Evolutionary conservation across 2,113 vertebrate genomes (phyloP).

Genomic region (Lepus europaeus): DNA sequence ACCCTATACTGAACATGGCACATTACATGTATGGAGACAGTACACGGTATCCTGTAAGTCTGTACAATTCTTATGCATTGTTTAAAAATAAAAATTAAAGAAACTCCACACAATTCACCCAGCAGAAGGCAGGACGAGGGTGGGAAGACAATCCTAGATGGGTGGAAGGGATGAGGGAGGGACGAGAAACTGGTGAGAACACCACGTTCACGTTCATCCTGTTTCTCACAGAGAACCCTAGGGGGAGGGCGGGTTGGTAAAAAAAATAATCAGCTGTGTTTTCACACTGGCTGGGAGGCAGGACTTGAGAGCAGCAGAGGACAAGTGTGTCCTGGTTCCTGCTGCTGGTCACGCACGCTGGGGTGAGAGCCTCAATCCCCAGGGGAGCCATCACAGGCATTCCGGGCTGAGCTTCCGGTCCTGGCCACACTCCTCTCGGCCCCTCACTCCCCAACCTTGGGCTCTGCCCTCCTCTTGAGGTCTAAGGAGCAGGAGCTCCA

Average conservation of each 20-base stretch:
- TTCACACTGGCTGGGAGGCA: constrained; percentile 22
- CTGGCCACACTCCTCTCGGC: background rate
- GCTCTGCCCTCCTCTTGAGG: background rate
- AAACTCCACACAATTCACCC: background rate
- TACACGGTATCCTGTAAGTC: too few relatives aligned
- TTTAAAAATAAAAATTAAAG: too few relatives aligned
- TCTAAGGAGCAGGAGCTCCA: background rate
- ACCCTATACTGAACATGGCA: too few relatives aligned
- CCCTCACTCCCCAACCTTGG: background rate
- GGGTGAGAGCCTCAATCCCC: background rate
- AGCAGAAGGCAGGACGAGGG: background rate
- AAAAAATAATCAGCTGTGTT: background rate
- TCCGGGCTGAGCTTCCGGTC: background rate
- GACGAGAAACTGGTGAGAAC: background rate
- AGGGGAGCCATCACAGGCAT: background rate
- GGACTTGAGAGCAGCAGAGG: constrained; percentile 20
- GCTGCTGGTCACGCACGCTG: background rate
- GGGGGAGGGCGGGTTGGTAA: background rate
- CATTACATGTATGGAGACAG: too few relatives aligned
- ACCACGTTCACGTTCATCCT: background rate
- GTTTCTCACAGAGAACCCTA: background rate
- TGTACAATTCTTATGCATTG: too few relatives aligned
- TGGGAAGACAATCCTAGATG: background rate
- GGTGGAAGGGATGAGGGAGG: background rate
- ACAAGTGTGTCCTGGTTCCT: background rate